These are phyloP conservation scores for Sthenelais limicola DNA, from an alignment of 2,888 invertebrate species.

Conservation along the genomic window DNA sequence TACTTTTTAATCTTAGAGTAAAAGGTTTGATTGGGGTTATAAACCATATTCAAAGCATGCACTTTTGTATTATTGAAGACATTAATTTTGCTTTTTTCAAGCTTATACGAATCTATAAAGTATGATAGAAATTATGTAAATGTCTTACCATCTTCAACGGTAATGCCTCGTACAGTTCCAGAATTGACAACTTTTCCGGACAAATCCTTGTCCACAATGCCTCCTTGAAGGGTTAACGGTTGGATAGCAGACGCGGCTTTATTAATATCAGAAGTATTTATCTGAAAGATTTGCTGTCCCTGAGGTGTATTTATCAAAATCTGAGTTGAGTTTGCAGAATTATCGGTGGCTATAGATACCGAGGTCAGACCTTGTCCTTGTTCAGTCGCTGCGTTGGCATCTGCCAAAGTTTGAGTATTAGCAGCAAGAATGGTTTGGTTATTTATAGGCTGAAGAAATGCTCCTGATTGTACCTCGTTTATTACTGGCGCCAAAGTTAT, in stretches of 20 bases:
- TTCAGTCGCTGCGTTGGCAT: background rate
- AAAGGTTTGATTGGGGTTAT: no score
- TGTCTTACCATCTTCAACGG: conserved; percentile 42
- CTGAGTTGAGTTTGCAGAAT: conserved; percentile 51
- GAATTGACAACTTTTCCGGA: conserved; percentile 16
- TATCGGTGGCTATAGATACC: conserved; percentile 53
- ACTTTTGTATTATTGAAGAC: no score
- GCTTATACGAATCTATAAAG: no score
- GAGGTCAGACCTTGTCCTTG: conserved; percentile 31
- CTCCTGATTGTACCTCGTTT: background rate
- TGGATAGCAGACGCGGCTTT: conserved; percentile 21
- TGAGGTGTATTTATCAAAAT: conserved; percentile 53
- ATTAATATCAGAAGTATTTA: conserved; percentile 27
- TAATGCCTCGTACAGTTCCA: conserved; percentile 15
- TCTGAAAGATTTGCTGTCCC: conserved; percentile 49
- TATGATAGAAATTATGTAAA: no score
- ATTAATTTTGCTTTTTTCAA: no score
- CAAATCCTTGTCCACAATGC: conserved; percentile 18
- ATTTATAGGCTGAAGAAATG: no score
- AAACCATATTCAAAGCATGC: no score
- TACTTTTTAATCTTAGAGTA: background rate
- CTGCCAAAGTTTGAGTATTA: background rate
- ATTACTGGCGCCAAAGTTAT: no score
- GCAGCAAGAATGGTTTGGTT: background rate
- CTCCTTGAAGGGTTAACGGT: background rate